Evolutionary conservation across 2,113 vertebrate genomes (phyloP).

Genomic region (Microcebus griseorufus): DNA sequence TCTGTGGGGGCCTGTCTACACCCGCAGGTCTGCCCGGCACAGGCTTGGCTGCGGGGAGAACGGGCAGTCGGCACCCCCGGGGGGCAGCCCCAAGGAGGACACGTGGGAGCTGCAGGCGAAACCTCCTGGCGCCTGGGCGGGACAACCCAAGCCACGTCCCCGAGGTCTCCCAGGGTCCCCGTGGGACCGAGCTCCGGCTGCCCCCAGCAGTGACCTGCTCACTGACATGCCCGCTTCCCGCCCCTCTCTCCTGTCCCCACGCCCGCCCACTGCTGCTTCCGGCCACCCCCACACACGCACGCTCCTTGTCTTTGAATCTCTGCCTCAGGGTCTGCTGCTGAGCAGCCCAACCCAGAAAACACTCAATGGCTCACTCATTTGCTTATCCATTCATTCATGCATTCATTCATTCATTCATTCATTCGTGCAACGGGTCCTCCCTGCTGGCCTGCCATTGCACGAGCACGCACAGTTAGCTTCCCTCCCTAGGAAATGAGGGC

Average conservation of each 20-base stretch:
- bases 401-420: not conserved
- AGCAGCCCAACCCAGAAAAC: not conserved
- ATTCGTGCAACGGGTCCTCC: not conserved
- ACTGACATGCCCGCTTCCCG: not conserved
- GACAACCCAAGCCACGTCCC: not conserved
- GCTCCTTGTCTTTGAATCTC: not conserved
- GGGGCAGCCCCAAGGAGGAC: too few relatives aligned
- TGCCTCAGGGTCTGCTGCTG: not conserved
- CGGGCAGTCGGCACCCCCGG: fast-evolving
- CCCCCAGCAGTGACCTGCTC: not conserved
- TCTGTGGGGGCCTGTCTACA: not conserved
- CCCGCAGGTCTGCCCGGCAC: too few relatives aligned
- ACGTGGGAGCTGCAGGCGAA: not conserved
- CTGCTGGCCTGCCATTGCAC: not conserved
- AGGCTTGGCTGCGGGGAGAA: too few relatives aligned
- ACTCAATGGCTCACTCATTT: not conserved
- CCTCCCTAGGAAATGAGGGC: not conserved
- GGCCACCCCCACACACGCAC: not conserved
- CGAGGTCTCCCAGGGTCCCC: not conserved
- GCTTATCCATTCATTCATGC: not conserved
- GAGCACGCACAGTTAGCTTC: not conserved
- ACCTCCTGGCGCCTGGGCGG: not conserved
- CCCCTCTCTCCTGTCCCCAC: not conserved
- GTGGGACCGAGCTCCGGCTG: not conserved
- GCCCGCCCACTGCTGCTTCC: not conserved